Evolutionary conservation across 64 coral and sea anemone genomes (phyloP), one percentile per base, ranked within the genome.

Genomic region (Trachythela sp.): DNA sequence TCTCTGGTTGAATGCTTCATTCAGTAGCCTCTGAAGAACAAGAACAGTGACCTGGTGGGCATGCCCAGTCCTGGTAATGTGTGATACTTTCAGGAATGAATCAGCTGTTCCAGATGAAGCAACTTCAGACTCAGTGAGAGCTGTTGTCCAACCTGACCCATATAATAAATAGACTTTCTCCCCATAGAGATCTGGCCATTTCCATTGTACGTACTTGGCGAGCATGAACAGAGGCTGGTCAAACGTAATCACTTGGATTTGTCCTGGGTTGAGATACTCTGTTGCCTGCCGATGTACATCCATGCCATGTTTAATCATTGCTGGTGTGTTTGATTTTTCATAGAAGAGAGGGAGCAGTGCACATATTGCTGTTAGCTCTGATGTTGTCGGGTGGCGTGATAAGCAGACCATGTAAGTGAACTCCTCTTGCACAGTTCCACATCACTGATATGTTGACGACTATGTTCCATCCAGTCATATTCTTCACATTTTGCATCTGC

Each of bases 271-370:
- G 7, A 90, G 68, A 80, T 90, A 90, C 4, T 33, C 39, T 39
- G 41, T 90, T 29, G 88, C 70, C 18, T 86, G 32, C 27, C 43
- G 76, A 17, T 86, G 7, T n/a, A 93, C 88, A 60, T 90, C 48
- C 92, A 93, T 90, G 0, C 92, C 88, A 83, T 94, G 84, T 64
- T 94, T 94, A 48, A 84, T 84, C 88, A 94, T 87, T 22, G 88
- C 92, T 48, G 85, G 92, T 26, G 88, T 94, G 3, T 36, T 84
- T 35, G 88, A 84, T 50, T 94, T 94, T 36, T 94, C 88, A 27
- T 90, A 90, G 42, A 87, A 94, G 31, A 94, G 43, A 15, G 88
- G 92, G 48, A 90, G 48, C 20, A 90, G 92, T 51, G 84, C 92
- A 42, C 84, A 83, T 71, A 90, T 18, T 83, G 88, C 92, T 18